Conservation (phyloP, 2,113 vertebrate species). For the Nothocercus nigrocapillus region DNA sequence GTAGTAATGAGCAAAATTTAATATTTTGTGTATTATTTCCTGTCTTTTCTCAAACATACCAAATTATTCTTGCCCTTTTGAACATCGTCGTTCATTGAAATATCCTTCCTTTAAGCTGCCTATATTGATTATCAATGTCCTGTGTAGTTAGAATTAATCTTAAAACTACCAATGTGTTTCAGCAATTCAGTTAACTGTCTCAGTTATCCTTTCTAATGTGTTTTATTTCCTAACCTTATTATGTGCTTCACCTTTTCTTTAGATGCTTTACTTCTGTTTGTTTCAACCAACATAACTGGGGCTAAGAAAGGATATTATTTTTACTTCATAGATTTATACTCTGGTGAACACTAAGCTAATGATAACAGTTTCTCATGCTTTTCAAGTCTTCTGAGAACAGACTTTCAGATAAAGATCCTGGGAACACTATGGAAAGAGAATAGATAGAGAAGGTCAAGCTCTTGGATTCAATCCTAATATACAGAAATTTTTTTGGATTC, state of each 20-base stretch:
- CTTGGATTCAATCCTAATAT: not conserved
- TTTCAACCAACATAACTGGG: not conserved
- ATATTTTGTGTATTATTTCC: not conserved
- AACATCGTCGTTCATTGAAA: not conserved
- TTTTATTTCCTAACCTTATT: not conserved
- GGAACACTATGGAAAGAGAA: not conserved
- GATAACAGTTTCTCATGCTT: not conserved
- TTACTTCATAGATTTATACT: not conserved
- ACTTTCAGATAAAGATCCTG: not conserved
- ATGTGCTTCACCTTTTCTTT: not conserved
- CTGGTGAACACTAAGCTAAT: not conserved
- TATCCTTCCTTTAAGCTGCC: not conserved
- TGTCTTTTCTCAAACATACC: not conserved
- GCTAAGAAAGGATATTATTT: not conserved
- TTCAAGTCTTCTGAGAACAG: not conserved
- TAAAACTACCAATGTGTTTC: not conserved
- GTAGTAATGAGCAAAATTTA: not conserved
- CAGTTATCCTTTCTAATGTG: not conserved
- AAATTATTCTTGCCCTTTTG: not conserved
- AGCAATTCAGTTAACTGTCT: not conserved
- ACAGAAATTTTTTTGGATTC: not conserved
- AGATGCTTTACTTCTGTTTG: not conserved
- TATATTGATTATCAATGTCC: not conserved
- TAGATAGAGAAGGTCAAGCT: not conserved
- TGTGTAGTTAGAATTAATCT: not conserved